Evolutionary conservation across 2,797 vertebrate species (phyloP), one percentile per base, ranked within the genome.

Genomic region (Hypotaenidia okinawae): DNA sequence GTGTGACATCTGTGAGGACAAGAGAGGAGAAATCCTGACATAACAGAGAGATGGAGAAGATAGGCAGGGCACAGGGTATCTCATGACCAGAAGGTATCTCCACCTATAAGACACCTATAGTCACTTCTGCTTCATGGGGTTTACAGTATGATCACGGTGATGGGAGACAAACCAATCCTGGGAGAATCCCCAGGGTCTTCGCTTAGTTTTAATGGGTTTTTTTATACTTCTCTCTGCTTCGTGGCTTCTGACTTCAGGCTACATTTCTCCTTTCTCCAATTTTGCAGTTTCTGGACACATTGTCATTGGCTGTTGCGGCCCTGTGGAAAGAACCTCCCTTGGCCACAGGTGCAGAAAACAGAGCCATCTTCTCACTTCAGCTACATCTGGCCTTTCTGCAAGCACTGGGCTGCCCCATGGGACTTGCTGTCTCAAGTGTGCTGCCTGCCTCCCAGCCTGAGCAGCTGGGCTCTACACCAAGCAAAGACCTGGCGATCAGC

Each of bases 401-500:
- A 33, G 39, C 2, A 3, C 18, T 5, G 5, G 35, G 45, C 16
- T 74, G 1, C 17, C 45, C 49, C 4, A 1, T 33, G 49, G 75
- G 67, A 68, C 52, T 73, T 45, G 10, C 10, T 51, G 16, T 63
- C n/a, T 49, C 64, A 47, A n/a, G 28, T 1, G 1, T 22, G 33
- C 47, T 88, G 47, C 82, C 49, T 54, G 32, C 45, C 4, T 75
- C 27, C 49, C 85, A 67, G n/a, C 22, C 49, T 3, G 52, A 84
- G 52, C 87, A 91, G 68, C 90, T 95, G 5, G 39, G 75, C 67
- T 93, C 35, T 54, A 24, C 33, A 67, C 55, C 8, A 17, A 70
- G 35, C 0, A 0, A 58, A 76, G 77, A 79, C 57, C 17, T 3
- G 1, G 33, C 2, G 2, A 15, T 32, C 1, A 0, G 52, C 81